Evolutionary conservation across 2,888 invertebrate genomes (phyloP).

Genomic region (Megastigmus dorsalis): DNA sequence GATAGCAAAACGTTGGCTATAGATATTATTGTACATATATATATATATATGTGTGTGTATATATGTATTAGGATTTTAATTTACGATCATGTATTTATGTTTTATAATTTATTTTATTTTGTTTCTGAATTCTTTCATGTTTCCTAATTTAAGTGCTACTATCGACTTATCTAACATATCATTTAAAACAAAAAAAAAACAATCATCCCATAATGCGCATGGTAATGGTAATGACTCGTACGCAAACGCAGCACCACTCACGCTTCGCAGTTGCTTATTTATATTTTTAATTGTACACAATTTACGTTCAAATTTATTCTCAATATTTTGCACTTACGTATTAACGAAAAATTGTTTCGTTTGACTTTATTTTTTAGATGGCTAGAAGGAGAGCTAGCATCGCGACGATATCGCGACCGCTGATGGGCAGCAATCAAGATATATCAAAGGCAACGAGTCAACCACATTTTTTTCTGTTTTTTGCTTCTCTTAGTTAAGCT

Average conservation of each 20-base stretch:
- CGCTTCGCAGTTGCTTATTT: conserved; percentile 39
- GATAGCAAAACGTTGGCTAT: too few relatives aligned
- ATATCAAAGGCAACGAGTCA: conserved; percentile 67
- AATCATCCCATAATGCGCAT: conserved; percentile 13
- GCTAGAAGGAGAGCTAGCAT: conserved; percentile 77
- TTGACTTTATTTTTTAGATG: conserved; percentile 65
- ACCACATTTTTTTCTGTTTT: conserved; percentile 32
- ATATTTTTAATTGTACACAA: conserved; percentile 22
- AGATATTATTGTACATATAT: too few relatives aligned
- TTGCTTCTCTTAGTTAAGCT: conserved; percentile 28
- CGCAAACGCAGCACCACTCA: conserved; percentile 29
- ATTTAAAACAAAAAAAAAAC: conserved; percentile 5
- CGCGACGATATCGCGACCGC: conserved; percentile 75
- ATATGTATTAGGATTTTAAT: too few relatives aligned
- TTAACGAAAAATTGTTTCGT: conserved; percentile 37
- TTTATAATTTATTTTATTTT: too few relatives aligned
- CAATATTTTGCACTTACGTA: conserved; percentile 26
- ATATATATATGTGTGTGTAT: too few relatives aligned
- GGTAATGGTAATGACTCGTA: conserved; percentile 11
- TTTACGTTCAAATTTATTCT: conserved; percentile 17
- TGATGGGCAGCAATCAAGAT: conserved; percentile 66
- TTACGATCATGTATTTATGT: too few relatives aligned
- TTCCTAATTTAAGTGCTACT: background rate
- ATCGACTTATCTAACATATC: background rate
- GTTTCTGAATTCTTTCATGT: too few relatives aligned